Evolutionary conservation across 2,888 invertebrate genomes (phyloP), one percentile per base, ranked within the genome.

Genomic region (Standfussiana lucernea): DNA sequence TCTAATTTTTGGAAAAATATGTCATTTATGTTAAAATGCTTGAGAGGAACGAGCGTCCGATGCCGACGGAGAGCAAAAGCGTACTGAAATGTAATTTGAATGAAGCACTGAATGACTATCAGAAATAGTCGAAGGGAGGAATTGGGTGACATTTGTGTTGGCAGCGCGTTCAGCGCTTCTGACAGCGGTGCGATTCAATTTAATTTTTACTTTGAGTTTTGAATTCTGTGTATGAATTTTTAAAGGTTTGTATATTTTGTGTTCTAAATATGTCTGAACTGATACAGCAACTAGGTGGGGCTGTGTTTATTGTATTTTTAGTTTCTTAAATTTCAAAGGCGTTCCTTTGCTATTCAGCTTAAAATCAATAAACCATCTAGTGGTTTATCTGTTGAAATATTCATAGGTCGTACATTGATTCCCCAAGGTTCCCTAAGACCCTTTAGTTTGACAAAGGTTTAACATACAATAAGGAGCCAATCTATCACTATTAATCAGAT

Each of bases 51-150:
- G 69, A 64, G 68, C 86, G 86, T 78, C 83, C 37, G 11, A 10
- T n/a, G 37, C 8, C 21, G 32, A 13, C 72, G 81, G 64, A 40
- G 76, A 80, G 53, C 86, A 70, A 77, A 89, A 87, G 87, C 86
- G 89, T 83, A 93, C 93, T 92, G 90, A 88, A 87, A 85, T 86
- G 86, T 87, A 86, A 90, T 92, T 93, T 94, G 94, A 93, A 94
- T 93, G 93, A 89, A 93, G 90, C 89, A 88, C 89, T 93, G 93
- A 95, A 95, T 95, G 95, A 94, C 91, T 94, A 93, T 94, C 95
- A 94, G 93, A 94, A 95, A 95, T 95, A 95, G 95, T 92, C 90
- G 91, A 93, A 93, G 95, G 95, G 95, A 92, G 93, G 95, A 91
- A 92, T 91, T 80, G 84, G 66, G 75, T 50, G 65, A 50, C 69